Conservation (phyloP, 2,113 vertebrate genomes). For the Leptobrachium ailaonicum region DNA sequence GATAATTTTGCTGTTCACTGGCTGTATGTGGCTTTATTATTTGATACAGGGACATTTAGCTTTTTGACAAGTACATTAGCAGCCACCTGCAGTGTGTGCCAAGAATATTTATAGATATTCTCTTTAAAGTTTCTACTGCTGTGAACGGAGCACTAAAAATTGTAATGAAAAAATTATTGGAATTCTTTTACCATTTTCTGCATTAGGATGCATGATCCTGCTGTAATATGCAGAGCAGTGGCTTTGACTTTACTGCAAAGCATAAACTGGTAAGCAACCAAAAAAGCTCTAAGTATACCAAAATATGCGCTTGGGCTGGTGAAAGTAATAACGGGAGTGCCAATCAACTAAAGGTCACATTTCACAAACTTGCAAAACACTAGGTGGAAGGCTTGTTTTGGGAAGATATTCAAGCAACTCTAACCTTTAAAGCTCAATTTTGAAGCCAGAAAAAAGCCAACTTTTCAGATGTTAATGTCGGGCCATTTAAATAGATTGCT, state of each 20-base stretch:
- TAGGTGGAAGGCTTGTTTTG: too few species aligned
- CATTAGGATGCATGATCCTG: background rate
- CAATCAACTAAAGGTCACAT: too few species aligned
- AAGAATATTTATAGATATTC: slow-evolving; percentile 22
- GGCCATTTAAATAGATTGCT: too few species aligned
- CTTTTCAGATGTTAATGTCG: too few species aligned
- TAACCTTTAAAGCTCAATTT: too few species aligned
- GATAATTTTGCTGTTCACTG: slow-evolving; percentile 14
- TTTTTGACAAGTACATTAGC: slow-evolving; percentile 25
- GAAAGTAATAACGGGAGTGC: too few species aligned
- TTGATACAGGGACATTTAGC: slow-evolving; percentile 5
- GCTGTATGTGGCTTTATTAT: slow-evolving; percentile 1
- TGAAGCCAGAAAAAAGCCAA: too few species aligned
- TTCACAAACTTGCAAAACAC: too few species aligned
- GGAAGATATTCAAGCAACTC: too few species aligned
- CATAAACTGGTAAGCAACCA: background rate
- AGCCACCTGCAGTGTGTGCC: slow-evolving; percentile 6
- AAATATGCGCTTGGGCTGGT: too few species aligned
- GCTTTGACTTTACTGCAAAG: background rate
- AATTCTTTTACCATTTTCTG: background rate
- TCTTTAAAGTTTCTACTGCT: slow-evolving; percentile 14
- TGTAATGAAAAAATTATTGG: background rate
- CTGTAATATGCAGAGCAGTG: background rate
- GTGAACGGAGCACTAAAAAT: background rate
- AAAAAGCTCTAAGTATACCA: too few species aligned